A percentile compares a stretch with the other conserved stretches of the same genome.
Conservation (phyloP, 2,797 vertebrate genomes). For the Intellagama lesueurii region DNA sequence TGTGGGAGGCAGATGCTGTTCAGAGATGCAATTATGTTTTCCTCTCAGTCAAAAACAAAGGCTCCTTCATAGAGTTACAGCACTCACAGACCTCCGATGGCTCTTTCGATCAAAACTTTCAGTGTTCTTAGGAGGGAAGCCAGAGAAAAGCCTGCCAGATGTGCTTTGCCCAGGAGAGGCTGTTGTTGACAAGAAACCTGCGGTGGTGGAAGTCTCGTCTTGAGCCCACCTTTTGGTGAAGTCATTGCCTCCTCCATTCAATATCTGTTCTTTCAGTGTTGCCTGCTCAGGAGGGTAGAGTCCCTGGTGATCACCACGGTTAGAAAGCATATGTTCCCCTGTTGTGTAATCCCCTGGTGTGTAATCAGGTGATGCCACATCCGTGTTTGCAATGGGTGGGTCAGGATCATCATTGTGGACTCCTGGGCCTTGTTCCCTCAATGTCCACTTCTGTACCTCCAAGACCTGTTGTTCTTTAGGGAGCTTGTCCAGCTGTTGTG, state of each 20-base stretch:
- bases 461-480: conserved; percentile 75
- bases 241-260: conserved; percentile 40
- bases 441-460: conserved; percentile 84
- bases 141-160: conserved; percentile 2
- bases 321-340: neutral
- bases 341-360: neutral
- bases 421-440: conserved; percentile 35
- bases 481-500: conserved; percentile 85
- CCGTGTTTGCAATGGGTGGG: conserved; percentile 11
- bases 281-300: conserved; percentile 23
- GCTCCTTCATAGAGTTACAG: conserved; percentile 74
- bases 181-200: conserved; percentile 23
- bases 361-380: conserved; percentile 40
- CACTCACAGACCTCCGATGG: conserved; percentile 80
- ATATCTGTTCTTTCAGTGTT: conserved; percentile 7
- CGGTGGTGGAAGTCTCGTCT: conserved; percentile 32
- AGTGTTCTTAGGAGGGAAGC: conserved; percentile 9
- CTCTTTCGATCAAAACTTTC: conserved; percentile 36
- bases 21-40: neutral
- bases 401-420: conserved; percentile 38
- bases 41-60: neutral
- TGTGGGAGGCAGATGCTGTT: conserved; percentile 11
- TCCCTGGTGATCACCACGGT: conserved; percentile 26
- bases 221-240: conserved; percentile 51
- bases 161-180: conserved; percentile 45